phyloP scores from a whole-genome alignment of 2,113 vertebrate species.

The Lophotis ruficrista region DNA sequence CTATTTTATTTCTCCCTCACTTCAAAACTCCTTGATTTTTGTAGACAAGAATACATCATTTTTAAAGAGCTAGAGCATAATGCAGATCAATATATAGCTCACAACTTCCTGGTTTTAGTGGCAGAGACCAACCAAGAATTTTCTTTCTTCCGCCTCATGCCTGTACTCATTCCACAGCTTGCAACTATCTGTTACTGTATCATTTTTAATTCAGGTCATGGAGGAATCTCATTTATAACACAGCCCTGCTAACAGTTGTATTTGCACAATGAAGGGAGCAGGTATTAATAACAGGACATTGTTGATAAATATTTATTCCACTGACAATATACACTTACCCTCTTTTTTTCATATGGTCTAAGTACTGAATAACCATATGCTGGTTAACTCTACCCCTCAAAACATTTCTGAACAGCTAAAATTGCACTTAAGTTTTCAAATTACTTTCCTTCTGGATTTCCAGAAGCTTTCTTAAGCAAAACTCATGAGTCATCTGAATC shows the following conservation, averaged over 20 bases:
- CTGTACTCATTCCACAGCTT: background rate
- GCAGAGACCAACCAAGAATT: background rate
- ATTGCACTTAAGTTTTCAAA: background rate
- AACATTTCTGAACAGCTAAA: background rate
- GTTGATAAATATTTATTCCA: background rate
- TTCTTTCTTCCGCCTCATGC: background rate
- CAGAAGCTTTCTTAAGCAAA: background rate
- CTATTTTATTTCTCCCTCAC: background rate
- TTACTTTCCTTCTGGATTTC: background rate
- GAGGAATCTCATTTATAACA: background rate
- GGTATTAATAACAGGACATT: background rate
- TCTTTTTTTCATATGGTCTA: background rate
- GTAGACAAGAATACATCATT: background rate
- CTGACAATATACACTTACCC: background rate
- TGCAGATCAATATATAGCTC: background rate
- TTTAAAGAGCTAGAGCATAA: background rate
- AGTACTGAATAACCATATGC: background rate
- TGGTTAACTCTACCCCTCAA: background rate
- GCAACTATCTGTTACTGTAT: background rate
- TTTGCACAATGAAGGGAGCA: background rate
- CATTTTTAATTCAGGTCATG: background rate
- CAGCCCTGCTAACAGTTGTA: background rate
- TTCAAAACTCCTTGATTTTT: background rate
- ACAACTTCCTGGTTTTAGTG: background rate
- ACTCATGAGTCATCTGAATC: background rate